phyloP scores from a whole-genome alignment of 2,797 vertebrate species.

The Furcifer pardalis region DNA sequence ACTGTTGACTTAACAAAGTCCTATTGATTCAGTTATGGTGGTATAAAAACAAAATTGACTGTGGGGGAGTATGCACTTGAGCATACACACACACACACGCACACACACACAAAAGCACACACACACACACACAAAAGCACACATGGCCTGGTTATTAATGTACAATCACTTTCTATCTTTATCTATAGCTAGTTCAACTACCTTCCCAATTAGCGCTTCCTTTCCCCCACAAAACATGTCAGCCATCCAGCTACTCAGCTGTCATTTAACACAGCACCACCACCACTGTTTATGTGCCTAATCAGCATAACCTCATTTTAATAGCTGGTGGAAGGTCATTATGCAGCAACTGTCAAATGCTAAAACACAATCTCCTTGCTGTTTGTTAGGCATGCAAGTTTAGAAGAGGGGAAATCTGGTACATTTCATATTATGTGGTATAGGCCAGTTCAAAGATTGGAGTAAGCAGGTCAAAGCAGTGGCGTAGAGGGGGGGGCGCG shows the following conservation, averaged over 20 bases:
- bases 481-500: too few species aligned
- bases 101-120: not conserved
- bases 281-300: slow-evolving; percentile 50
- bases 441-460: not conserved
- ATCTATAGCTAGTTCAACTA: slow-evolving; percentile 15
- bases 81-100: not conserved
- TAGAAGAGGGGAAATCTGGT: slow-evolving; percentile 33
- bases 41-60: too few species aligned
- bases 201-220: slow-evolving; percentile 41
- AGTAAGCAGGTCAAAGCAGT: not conserved
- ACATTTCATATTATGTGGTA: slow-evolving; percentile 15
- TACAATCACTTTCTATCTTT: slow-evolving; percentile 6
- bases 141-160: not conserved
- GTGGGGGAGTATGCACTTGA: too few species aligned
- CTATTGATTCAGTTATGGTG: too few species aligned
- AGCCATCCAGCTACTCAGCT: slow-evolving; percentile 10
- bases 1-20: too few species aligned
- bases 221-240: slow-evolving; percentile 13
- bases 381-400: slow-evolving; percentile 49
- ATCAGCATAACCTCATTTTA: slow-evolving; percentile 16
- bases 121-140: not conserved
- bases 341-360: slow-evolving; percentile 40
- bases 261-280: slow-evolving; percentile 37
- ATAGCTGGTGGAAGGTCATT: slow-evolving; percentile 37
- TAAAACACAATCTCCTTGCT: slow-evolving; percentile 51